Percentiles rank a stretch among this genome's conserved stretches.
Conservation (phyloP, 2,888 invertebrate genomes). For the Macroteleia sp. region DNA sequence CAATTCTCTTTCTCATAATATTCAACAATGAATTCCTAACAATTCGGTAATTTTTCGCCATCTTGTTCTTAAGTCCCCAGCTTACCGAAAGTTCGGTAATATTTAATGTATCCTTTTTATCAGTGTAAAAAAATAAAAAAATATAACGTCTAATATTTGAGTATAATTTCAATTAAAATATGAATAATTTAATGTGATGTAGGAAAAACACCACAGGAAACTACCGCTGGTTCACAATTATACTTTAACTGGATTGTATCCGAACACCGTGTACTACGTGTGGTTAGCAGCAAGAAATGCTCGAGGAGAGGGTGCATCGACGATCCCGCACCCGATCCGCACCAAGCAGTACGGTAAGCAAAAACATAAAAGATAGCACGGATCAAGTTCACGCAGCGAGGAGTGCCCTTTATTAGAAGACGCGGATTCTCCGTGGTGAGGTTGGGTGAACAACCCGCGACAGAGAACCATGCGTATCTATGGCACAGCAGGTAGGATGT, state of each 20-base stretch:
- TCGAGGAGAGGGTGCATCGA: conserved; percentile 97
- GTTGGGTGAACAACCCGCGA: conserved; percentile 27
- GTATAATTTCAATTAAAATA: too few species aligned
- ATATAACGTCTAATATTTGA: too few species aligned
- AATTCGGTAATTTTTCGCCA: too few species aligned
- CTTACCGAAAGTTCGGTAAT: too few species aligned
- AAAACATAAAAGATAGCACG: conserved; percentile 64
- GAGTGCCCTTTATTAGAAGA: conserved; percentile 74
- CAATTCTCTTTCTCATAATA: too few species aligned
- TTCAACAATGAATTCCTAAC: too few species aligned
- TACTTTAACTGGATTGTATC: conserved; percentile 95
- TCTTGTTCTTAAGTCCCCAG: too few species aligned
- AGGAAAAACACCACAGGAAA: conserved; percentile 92
- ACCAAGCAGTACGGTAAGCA: conserved; percentile 99
- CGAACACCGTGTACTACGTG: conserved; percentile 98
- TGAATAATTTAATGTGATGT: too few species aligned
- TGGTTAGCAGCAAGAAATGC: conserved; percentile 97
- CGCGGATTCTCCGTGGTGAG: conserved; percentile 40
- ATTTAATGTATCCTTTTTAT: too few species aligned
- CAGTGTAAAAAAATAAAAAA: too few species aligned
- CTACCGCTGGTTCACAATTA: conserved; percentile 93
- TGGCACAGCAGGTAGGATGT: conserved; percentile 81
- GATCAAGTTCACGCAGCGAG: conserved; percentile 79
- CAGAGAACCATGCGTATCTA: conserved; percentile 64
- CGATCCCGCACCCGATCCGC: conserved; percentile 95